Conservation (phyloP, 2,888 invertebrate species). For the Oscheius myriophilus region DNA sequence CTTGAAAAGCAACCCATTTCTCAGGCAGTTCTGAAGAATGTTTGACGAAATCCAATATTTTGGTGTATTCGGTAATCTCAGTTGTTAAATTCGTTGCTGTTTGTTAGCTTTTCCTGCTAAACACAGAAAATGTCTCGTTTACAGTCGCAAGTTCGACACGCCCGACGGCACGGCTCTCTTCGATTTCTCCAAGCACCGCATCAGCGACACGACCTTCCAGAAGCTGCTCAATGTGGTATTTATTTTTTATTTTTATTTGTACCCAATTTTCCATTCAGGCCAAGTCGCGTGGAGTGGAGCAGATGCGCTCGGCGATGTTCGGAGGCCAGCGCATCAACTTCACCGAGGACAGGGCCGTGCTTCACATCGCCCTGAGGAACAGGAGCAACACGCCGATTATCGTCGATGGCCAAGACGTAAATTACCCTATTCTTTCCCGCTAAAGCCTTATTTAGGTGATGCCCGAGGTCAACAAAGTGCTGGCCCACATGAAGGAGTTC, state of each 20-base stretch:
- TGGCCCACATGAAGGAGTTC: conserved; percentile 94
- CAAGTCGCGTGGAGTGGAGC: conserved; percentile 82
- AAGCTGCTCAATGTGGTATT: conserved; percentile 83
- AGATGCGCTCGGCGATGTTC: conserved; percentile 90
- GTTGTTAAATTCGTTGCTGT: no score
- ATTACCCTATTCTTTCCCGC: conserved; percentile 33
- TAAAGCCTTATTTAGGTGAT: conserved; percentile 75
- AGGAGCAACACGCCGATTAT: conserved; percentile 82
- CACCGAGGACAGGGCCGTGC: conserved; percentile 92
- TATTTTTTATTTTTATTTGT: neutral
- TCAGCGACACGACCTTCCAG: conserved; percentile 82
- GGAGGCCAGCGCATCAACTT: conserved; percentile 93
- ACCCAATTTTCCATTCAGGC: conserved; percentile 73
- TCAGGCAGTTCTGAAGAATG: no score
- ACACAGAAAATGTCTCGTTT: neutral
- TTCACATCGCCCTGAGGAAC: conserved; percentile 93
- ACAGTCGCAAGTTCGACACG: conserved; percentile 81
- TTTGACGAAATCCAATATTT: no score
- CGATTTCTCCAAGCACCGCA: conserved; percentile 95
- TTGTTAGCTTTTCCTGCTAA: neutral
- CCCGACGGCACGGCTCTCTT: conserved; percentile 90
- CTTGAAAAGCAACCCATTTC: no score
- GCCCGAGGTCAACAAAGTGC: conserved; percentile 88
- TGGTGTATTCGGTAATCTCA: neutral
- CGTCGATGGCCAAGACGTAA: conserved; percentile 86